Evolutionary conservation across 2,888 invertebrate species (phyloP), one percentile per base, ranked within the genome.

Genomic region (Kuschelorhynchus macadamiae): DNA sequence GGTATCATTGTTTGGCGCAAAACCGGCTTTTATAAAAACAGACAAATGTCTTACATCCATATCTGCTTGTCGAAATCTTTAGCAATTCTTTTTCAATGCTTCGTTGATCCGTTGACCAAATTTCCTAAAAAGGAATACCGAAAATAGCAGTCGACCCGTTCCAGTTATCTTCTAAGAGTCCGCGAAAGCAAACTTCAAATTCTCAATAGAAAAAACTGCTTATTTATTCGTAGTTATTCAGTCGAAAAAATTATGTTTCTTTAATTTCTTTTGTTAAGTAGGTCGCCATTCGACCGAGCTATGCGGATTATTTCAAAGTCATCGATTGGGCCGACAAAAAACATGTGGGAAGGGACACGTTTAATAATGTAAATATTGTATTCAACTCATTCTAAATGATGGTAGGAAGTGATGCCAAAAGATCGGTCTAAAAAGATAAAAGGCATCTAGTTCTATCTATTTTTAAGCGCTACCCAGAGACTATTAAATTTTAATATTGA

Each of bases 201-300:
- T 57, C 55, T 18, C 39, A 30, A 46, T 46, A 47, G 30, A 63
- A 63, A 63, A 62, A 63, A 63, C 53, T 47, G 55, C 55, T 64
- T 56, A 49, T 36, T 46, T 64, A 64, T 64, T 56, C 63, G 49
- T 64, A 56, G 56, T 30, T 56, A 64, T 56, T 64, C 63, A 64
- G 49, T 64, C 63, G 63, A 64, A 64, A 64, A 64, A 64, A 64
- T 47, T 64, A 64, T 56, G 49, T 64, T 64, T 64, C 63, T 56
- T 64, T 64, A 64, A 64, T 64, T 64, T 64, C 55, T 56, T 64
- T 64, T 64, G 56, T 64, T 64, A 64, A 64, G 63, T 64, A 64
- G 63, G 63, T 64, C 63, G 63, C 63, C 42, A 21, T 44, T 63
- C 62, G 17, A 30, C 49, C 16, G 14, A 56, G 30, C 56, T 64